These are phyloP conservation scores for Epirrhoe tristata DNA, from an alignment of 2,888 invertebrate genomes.

Conservation along the genomic window DNA sequence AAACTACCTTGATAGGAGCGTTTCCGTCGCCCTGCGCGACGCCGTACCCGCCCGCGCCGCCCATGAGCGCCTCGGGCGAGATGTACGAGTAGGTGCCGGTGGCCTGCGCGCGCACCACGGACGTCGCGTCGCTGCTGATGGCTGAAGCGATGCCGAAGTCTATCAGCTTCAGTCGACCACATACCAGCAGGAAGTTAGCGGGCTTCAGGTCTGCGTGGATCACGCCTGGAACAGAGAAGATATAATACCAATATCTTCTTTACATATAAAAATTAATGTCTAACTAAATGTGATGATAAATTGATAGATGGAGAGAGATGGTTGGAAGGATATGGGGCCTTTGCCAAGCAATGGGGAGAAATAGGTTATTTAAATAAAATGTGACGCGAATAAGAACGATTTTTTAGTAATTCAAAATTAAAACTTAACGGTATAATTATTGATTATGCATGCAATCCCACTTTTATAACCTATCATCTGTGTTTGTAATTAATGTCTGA, in stretches of 20 bases:
- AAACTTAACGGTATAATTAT: too few species aligned
- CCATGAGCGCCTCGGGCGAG: conserved; percentile 96
- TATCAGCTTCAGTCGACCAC: conserved; percentile 95
- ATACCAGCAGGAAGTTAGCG: conserved; percentile 96
- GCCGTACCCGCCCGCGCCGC: conserved; percentile 82
- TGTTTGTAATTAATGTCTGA: too few species aligned
- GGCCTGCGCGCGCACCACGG: conserved; percentile 92
- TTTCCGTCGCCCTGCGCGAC: conserved; percentile 61
- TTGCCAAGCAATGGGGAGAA: too few species aligned
- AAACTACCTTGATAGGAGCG: conserved; percentile 77
- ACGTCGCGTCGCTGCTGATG: conserved; percentile 94
- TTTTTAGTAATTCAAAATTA: too few species aligned
- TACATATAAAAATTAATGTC: too few species aligned
- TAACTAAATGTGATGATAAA: neutral
- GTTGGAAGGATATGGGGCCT: too few species aligned
- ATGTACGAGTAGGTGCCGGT: conserved; percentile 98
- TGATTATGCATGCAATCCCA: too few species aligned
- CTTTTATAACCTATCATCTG: too few species aligned
- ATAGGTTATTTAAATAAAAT: too few species aligned
- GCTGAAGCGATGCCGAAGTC: conserved; percentile 98
- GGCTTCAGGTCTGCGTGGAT: conserved; percentile 99
- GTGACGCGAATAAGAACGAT: too few species aligned
- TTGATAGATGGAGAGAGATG: too few species aligned
- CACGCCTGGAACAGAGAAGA: conserved; percentile 87
- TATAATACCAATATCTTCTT: too few species aligned